Evolutionary conservation across 2,888 invertebrate genomes (phyloP).

Genomic region (Eucera pruinosa): DNA sequence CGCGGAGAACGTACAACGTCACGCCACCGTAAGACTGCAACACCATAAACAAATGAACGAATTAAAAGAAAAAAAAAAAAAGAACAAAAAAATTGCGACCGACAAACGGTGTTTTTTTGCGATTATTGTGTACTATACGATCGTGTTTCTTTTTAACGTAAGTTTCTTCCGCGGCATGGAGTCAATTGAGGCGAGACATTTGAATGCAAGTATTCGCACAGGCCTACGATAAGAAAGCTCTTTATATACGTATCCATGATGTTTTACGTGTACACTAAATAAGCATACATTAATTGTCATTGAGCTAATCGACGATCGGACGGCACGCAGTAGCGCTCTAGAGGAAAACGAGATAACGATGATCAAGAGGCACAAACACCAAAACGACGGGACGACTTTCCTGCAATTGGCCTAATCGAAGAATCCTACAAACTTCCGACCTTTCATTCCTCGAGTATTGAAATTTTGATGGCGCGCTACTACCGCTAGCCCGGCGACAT

Average conservation of each 20-base stretch:
- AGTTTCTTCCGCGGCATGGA: slow-evolving; percentile 39
- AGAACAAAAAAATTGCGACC: slow-evolving; percentile 8
- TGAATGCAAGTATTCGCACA: slow-evolving; percentile 61
- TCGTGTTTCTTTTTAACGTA: slow-evolving; percentile 28
- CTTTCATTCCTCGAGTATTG: slow-evolving; percentile 6
- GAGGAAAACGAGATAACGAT: slow-evolving; percentile 21
- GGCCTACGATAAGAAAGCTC: slow-evolving; percentile 63
- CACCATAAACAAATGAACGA: slow-evolving; percentile 24
- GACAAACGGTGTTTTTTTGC: slow-evolving; percentile 44
- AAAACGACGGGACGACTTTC: slow-evolving; percentile 26
- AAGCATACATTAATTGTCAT: slow-evolving; percentile 38
- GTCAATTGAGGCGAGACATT: slow-evolving; percentile 34
- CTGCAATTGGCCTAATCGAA: slow-evolving; percentile 52
- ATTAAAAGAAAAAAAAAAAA: not conserved
- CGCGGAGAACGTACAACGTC: slow-evolving; percentile 7
- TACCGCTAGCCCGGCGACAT: not conserved
- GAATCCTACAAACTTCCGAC: not conserved
- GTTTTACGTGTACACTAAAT: slow-evolving; percentile 57
- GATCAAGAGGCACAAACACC: not conserved
- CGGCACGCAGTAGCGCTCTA: slow-evolving; percentile 50
- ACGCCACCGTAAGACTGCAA: slow-evolving; percentile 33
- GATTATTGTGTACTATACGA: slow-evolving; percentile 20
- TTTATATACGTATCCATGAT: slow-evolving; percentile 63
- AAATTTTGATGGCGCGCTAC: not conserved
- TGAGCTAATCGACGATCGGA: slow-evolving; percentile 49